Conservation (phyloP, 2,797 vertebrate genomes). For the Girardinus metallicus region DNA sequence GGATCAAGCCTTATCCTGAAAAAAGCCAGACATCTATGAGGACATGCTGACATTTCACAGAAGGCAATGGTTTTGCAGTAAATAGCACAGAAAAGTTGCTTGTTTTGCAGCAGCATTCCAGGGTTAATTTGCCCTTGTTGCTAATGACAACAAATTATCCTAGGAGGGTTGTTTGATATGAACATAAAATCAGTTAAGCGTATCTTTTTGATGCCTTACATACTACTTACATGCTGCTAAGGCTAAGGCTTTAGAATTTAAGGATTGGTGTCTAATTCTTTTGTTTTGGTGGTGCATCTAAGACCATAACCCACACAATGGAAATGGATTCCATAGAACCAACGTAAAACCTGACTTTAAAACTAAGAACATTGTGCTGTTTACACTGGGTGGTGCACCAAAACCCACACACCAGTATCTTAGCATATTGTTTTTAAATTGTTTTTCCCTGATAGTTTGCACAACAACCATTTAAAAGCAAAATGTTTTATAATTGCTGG, state of each 20-base stretch:
- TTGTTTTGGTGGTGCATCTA: too few relatives aligned
- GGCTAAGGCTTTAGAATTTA: conserved; percentile 1
- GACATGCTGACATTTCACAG: conserved; percentile 54
- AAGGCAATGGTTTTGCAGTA: conserved; percentile 32
- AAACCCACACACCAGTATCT: too few relatives aligned
- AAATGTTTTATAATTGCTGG: too few relatives aligned
- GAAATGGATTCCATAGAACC: not conserved
- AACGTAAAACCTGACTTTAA: not conserved
- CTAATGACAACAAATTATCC: conserved; percentile 42
- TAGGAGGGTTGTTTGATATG: conserved; percentile 36
- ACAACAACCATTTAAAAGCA: too few relatives aligned
- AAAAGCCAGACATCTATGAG: conserved; percentile 60
- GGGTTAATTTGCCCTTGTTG: conserved; percentile 36
- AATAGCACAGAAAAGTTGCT: conserved; percentile 21
- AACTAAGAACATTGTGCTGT: not conserved
- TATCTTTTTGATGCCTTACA: conserved; percentile 9
- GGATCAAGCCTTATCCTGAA: conserved; percentile 67
- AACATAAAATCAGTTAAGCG: conserved; percentile 35
- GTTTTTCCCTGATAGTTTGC: too few relatives aligned
- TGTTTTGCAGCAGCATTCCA: conserved; percentile 29
- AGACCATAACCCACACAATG: not conserved
- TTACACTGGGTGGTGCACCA: not conserved
- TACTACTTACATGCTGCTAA: not conserved
- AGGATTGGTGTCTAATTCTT: conserved; percentile 9
- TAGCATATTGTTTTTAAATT: too few relatives aligned